Base-by-base conservation (phyloP, 1,140 invertebrate genomes). In the Penaeus vannamei region DNA sequence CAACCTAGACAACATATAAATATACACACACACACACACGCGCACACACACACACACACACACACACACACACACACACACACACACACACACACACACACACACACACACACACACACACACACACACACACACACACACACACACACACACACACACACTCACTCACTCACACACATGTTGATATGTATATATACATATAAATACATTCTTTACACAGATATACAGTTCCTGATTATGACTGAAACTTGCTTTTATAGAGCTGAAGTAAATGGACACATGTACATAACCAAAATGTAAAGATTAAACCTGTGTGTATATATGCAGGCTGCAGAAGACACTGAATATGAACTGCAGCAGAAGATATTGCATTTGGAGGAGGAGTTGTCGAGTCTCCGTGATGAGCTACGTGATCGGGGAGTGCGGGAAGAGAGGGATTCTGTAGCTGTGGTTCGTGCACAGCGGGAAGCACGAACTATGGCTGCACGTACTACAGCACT, bases 271-370 rank as follows among this genome's bases (percentile, higher is more conserved):
- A 42, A 7, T 4, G 36, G 36, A 42, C 36, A 42, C 1, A 42
- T 4, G 3, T 2, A 42, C 4, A 42, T 42, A 42, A 42, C 36
- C 36, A 42, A 42, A 42, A 42, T 7, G 36, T 36, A 36, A 36
- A 36, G 5, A 36, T 36, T 4, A 42, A 42, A 42, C 36, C 17
- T 53, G 0, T 53, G 53, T 53, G 23, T 46, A 4, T 53, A 14
- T 1, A 60, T 26, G 3, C 26, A 90, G 88, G 59, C 46, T 23
- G 26, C 84, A 76, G 88, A 90, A 82, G 79, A 85, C 32, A 36
- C 88, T 17, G 84, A 85, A 29, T 90, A 90, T 86, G 88, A 90
- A 20, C 59, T 66, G 19, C 88, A 90, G 22, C 83, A 85, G 61
- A 80, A 80, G 60, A 72, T 90, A 72, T 62, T 29, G 19, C 32